phyloP scores from a whole-genome alignment of 1,140 invertebrate genomes.

The Coptotermes formosanus region DNA sequence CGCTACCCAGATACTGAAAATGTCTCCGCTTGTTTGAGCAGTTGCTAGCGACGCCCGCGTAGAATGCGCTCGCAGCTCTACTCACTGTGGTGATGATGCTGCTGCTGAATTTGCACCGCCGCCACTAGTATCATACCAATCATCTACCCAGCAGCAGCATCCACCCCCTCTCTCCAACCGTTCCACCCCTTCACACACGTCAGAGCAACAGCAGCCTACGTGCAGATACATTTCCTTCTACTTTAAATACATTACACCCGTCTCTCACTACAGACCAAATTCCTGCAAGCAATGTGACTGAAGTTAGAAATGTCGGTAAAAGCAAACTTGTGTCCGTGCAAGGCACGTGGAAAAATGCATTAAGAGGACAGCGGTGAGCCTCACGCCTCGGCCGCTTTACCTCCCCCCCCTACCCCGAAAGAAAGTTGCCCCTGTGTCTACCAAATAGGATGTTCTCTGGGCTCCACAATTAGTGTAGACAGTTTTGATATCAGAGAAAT shows the following conservation, averaged over 20 bases:
- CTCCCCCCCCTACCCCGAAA: too few relatives aligned
- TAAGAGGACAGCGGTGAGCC: too few relatives aligned
- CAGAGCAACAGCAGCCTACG: background rate
- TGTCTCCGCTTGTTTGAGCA: background rate
- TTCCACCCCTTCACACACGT: background rate
- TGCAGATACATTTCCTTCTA: background rate
- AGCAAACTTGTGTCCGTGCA: too few relatives aligned
- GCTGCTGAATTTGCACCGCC: constrained; percentile 9
- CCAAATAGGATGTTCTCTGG: too few relatives aligned
- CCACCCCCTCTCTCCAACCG: background rate
- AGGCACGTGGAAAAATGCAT: too few relatives aligned
- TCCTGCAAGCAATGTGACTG: too few relatives aligned
- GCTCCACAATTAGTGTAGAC: too few relatives aligned
- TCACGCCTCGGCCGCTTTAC: too few relatives aligned
- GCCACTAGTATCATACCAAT: background rate
- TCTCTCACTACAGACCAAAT: background rate
- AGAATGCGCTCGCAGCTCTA: background rate
- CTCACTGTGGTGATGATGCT: background rate
- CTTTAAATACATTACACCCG: background rate
- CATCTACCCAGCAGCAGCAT: background rate
- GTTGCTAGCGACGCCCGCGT: background rate
- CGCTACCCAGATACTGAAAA: background rate
- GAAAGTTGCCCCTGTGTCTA: too few relatives aligned
- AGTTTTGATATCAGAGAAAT: too few relatives aligned
- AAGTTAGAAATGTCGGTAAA: too few relatives aligned